These are phyloP conservation scores for Amiota mariae DNA, from an alignment of 2,888 invertebrate genomes.

Conservation along the genomic window DNA sequence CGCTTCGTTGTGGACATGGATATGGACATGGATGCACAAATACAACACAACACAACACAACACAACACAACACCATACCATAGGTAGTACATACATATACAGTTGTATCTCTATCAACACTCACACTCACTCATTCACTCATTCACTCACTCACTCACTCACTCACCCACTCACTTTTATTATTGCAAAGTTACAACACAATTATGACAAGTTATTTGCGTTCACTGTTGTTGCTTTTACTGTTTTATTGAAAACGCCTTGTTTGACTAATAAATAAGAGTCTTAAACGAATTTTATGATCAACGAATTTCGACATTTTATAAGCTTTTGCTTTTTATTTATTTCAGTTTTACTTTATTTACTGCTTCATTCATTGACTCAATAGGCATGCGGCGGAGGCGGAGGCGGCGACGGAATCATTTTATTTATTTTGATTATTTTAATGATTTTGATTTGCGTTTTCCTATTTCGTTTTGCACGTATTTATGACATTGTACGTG, in stretches of 20 bases:
- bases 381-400: too few relatives aligned
- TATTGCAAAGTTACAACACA: background rate
- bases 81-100: background rate
- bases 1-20: background rate
- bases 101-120: too few relatives aligned
- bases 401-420: too few relatives aligned
- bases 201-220: background rate
- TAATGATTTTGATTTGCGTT: background rate
- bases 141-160: too few relatives aligned
- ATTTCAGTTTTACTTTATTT: background rate
- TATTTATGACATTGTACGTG: background rate
- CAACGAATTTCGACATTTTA: conserved; percentile 4
- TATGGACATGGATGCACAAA: conserved; percentile 3
- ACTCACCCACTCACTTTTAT: background rate
- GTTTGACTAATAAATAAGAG: conserved; percentile 59
- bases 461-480: background rate
- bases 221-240: background rate
- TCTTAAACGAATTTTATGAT: conserved; percentile 49
- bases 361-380: background rate
- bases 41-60: too few relatives aligned
- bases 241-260: conserved; percentile 57
- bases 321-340: conserved; percentile 4
- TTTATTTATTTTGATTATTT: too few relatives aligned
- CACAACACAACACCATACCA: too few relatives aligned
- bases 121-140: background rate